Evolutionary conservation across 2,888 invertebrate genomes (phyloP), one percentile per base, ranked within the genome.

Genomic region (Macaria liturata): DNA sequence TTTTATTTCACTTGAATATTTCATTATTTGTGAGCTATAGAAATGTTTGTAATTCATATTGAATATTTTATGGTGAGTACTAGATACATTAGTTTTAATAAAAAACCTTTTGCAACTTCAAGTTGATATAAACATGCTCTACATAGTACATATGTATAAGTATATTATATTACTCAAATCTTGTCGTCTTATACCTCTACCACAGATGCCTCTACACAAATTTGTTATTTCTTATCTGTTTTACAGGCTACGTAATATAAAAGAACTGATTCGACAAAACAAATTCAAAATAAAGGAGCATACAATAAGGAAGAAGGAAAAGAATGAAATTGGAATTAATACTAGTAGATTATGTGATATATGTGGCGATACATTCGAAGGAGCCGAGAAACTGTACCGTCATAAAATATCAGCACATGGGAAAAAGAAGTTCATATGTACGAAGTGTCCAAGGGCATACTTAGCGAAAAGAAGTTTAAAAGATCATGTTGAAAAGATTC

Each of bases 401-500:
- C 55, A 55, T 32, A 49, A 37, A 8, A 39, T 5, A 31, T 7
- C 9, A 5, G 31, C 4, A 5, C 57, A 52, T 9, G 3, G 9
- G 4, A 43, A 44, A 40, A 44, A 20, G 30, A 42, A 9, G 39
- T 44, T 39, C 20, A 44, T 45, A 32, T 57, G 57, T 32, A 45
- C 48, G 9, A 44, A 52, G 8, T 57, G 57, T 30, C 40, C 57
- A 6, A 57, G 43, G 31, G 6, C 30, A 9, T 57, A 40, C 32
- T 3, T 20, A 1, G n/a, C 20, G 5, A 7, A 20, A 8, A 45
- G 31, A 49, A 6, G 40, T 3, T 31, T 57, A n/a, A 32, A 31
- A 0, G 1, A n/a, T 7, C 57, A 57, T 48, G 6, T 43, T 34
- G 0, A 30, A 8, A 9, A 8, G 8, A 3, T 1, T n/a, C 57